Evolutionary conservation across 2,113 vertebrate species (phyloP), one percentile per base, ranked within the genome.

Genomic region (Xenopus laevis): DNA sequence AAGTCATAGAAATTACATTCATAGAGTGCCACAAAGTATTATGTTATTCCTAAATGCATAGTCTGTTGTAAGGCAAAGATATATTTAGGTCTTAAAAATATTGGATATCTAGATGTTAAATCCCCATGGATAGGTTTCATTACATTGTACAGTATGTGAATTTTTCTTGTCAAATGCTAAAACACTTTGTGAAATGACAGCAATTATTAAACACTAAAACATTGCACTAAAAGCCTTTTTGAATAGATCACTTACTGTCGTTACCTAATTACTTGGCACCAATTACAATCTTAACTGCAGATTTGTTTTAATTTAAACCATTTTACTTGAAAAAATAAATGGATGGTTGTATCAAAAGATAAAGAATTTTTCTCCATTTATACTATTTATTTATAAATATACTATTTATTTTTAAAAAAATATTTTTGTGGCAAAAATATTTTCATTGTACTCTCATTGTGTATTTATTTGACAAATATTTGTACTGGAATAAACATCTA

Each of bases 241-340:
- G 78, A 79, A 82, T 80, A 80, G 79, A 81, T 86, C 83, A 79
- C 77, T 83, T 76, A 81, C 63, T 55, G 74, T 86, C 84, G 83
- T 81, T 81, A 79, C 79, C 82, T 87, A 80, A 83, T 85, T 85
- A 85, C 81, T 84, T 82, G 81, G 77, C 76, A 72, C 78, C 83
- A 82, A 84, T 86, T 84, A 89, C 83, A 76, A 72, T 69, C 60
- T 75, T 77, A 73, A 81, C 80, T 81, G 23, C 73, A 77, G 79
- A 80, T 17, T 10, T 10, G 71, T 82, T 76, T 77, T 76, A 63
- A 68, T 72, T 80, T 61, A 60, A 85, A 62, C 76, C 13, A 72
- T 79, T 79, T 74, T 69, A 78, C 73, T 16, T 0, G 78, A 71
- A 78, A 40, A 76, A 76, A 76, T 76, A 76, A 76, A 69, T 20